Conservation (phyloP, 2,113 vertebrate species). For the Hypomesus transpacificus region DNA sequence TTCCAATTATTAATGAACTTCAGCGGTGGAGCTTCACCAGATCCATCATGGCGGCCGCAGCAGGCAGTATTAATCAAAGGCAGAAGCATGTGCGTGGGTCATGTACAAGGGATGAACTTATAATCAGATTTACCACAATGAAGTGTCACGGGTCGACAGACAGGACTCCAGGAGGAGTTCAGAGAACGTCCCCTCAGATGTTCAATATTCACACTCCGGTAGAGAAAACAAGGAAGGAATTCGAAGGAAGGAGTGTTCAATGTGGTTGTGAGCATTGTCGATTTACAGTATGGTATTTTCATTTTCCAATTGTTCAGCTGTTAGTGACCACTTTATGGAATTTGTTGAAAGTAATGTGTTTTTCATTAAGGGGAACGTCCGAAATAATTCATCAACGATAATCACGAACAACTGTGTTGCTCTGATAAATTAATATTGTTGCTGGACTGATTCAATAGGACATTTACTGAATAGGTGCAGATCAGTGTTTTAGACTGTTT, state of each 20-base stretch:
- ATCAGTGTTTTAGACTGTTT: background rate
- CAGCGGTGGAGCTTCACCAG: conserved; percentile 83
- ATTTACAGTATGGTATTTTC: conserved; percentile 39
- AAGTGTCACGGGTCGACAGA: conserved; percentile 62
- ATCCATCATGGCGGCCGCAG: conserved; percentile 88
- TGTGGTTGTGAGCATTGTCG: conserved; percentile 40
- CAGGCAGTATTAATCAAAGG: conserved; percentile 81
- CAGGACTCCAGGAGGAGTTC: conserved; percentile 46
- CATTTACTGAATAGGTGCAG: no score
- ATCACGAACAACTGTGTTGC: conserved; percentile 17
- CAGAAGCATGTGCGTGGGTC: conserved; percentile 73
- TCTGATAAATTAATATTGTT: background rate
- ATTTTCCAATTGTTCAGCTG: conserved; percentile 35
- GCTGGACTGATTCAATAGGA: background rate
- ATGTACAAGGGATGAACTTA: conserved; percentile 72
- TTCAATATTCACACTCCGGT: conserved; percentile 47
- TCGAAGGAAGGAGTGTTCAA: conserved; percentile 46
- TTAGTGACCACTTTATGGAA: conserved; percentile 22
- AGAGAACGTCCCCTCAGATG: conserved; percentile 31
- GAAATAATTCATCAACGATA: conserved; percentile 24
- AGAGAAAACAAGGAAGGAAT: conserved; percentile 30
- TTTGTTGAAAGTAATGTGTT: conserved; percentile 29
- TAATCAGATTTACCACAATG: conserved; percentile 70
- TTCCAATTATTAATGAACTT: conserved; percentile 99
- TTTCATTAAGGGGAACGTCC: conserved; percentile 16